These are phyloP conservation scores for Brachionus rubens DNA, from an alignment of 1,140 invertebrate species.

Conservation along the genomic window DNA sequence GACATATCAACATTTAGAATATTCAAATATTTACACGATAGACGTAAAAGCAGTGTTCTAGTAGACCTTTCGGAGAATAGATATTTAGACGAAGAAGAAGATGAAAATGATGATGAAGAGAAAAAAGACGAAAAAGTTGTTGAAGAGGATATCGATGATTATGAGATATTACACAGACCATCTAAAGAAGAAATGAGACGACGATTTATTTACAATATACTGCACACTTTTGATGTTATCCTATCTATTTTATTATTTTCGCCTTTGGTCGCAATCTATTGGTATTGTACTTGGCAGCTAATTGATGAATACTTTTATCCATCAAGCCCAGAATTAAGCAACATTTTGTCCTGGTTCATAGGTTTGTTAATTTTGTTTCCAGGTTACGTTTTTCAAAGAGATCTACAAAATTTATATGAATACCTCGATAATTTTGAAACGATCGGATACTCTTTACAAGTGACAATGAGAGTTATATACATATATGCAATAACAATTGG, in stretches of 20 bases:
- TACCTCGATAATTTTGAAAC: constrained; percentile 1
- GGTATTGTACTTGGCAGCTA: constrained; percentile 40
- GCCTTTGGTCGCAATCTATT: constrained; percentile 28
- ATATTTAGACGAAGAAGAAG: constrained; percentile 6
- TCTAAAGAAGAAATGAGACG: constrained; percentile 16
- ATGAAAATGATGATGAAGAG: neutral
- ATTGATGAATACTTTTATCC: constrained; percentile 30
- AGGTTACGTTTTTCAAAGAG: constrained; percentile 33
- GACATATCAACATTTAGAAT: constrained; percentile 32
- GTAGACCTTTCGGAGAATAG: neutral
- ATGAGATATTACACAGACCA: neutral
- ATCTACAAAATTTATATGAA: constrained; percentile 31
- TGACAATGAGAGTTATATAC: constrained; percentile 29
- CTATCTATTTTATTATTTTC: constrained; percentile 39
- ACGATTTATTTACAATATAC: constrained; percentile 26
- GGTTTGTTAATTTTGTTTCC: constrained; percentile 23
- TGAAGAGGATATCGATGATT: constrained; percentile 15
- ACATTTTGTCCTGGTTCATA: constrained; percentile 19
- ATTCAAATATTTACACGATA: neutral
- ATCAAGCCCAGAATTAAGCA: constrained; percentile 13
- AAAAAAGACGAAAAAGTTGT: neutral
- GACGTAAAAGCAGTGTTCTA: neutral
- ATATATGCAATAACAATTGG: constrained; percentile 21
- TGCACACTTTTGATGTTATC: constrained; percentile 28
- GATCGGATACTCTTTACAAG: neutral